phyloP scores from a whole-genome alignment of 2,113 vertebrate genomes.

The Cyprinodon tularosa region DNA sequence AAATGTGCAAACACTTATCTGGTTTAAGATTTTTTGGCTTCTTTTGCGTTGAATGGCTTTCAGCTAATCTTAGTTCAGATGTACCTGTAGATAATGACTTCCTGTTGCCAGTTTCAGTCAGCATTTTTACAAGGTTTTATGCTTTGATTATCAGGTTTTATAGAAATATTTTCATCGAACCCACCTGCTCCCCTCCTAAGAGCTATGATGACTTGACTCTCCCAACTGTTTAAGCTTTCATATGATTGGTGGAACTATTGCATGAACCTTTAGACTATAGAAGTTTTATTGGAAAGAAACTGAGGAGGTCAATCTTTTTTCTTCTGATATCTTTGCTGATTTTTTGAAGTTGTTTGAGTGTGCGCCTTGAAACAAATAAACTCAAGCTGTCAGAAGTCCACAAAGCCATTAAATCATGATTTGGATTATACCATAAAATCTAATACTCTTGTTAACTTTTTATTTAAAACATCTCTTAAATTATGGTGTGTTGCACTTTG shows the following conservation, averaged over 20 bases:
- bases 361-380: neutral
- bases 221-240: neutral
- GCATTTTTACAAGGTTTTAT: neutral
- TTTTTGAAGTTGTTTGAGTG: neutral
- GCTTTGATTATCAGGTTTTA: neutral
- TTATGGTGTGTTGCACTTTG: no score
- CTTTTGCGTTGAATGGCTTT: neutral
- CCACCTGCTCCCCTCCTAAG: neutral
- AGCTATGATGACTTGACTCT: neutral
- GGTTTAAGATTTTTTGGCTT: neutral
- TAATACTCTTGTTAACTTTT: no score
- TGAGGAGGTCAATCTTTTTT: neutral
- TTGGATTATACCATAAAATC: no score
- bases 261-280: neutral
- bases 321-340: neutral
- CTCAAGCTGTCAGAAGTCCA: neutral
- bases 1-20: neutral
- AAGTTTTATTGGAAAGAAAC: neutral
- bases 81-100: neutral
- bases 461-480: no score
- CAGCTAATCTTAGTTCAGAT: neutral
- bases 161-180: neutral
- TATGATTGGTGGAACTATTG: neutral
- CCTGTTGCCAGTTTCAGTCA: neutral
- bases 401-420: neutral